These are phyloP conservation scores for Limnothrissa miodon DNA, from an alignment of 2,113 vertebrate species.

Conservation along the genomic window DNA sequence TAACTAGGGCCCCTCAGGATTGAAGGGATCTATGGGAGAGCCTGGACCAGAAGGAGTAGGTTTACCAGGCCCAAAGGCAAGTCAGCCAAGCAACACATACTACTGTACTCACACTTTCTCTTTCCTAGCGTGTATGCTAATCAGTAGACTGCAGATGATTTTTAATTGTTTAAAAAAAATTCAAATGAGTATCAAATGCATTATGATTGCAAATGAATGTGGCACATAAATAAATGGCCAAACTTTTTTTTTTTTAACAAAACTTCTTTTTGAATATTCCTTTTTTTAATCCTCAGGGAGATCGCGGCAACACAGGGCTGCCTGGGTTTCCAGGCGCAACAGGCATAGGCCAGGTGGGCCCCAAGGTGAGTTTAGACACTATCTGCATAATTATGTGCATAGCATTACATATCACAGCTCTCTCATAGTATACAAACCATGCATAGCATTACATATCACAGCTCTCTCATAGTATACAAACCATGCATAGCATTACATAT, in stretches of 20 bases:
- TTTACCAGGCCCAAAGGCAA: conserved; percentile 83
- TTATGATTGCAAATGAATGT: neutral
- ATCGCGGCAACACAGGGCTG: conserved; percentile 69
- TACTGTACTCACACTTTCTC: neutral
- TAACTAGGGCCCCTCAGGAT: conserved; percentile 74
- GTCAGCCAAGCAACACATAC: neutral
- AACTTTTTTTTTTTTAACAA: neutral
- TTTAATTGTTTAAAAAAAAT: neutral
- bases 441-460: neutral
- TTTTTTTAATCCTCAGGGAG: conserved; percentile 67
- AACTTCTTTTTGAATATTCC: neutral
- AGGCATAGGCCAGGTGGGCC: conserved; percentile 67
- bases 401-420: neutral
- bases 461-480: neutral
- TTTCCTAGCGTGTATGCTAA: neutral
- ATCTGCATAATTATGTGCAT: neutral
- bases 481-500: neutral
- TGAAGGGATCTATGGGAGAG: conserved; percentile 73
- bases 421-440: neutral
- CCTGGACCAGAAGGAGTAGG: conserved; percentile 72
- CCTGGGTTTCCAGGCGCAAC: conserved; percentile 68
- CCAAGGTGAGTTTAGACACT: conserved; percentile 69
- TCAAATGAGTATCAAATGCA: no score
- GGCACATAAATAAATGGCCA: neutral
- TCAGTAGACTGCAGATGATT: neutral